Conservation (phyloP, 1,140 invertebrate species). For the Propsilocerus akamusi region DNA sequence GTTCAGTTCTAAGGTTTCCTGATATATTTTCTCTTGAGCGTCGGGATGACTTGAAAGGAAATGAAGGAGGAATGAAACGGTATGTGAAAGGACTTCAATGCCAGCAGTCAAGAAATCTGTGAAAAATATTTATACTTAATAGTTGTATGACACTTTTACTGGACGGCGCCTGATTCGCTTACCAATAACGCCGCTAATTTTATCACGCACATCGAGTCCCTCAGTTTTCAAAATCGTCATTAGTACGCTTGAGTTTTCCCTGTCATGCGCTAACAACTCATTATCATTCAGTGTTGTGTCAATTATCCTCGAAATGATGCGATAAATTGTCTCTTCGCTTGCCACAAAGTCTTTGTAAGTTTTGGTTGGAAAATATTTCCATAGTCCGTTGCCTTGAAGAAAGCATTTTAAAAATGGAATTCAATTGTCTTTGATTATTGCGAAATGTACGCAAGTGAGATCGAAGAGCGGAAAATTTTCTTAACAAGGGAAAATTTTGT, state of each 20-base stretch:
- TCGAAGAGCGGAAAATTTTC: too few species aligned
- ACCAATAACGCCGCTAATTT: conserved; percentile 61
- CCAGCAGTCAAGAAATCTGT: conserved; percentile 61
- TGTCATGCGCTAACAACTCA: conserved; percentile 29
- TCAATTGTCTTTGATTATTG: too few species aligned
- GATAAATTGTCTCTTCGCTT: conserved; percentile 56
- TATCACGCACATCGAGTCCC: conserved; percentile 54
- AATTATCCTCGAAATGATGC: conserved; percentile 60
- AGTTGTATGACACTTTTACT: background rate
- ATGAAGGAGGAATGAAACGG: conserved; percentile 58
- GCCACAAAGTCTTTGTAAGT: conserved; percentile 49
- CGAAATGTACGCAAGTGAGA: too few species aligned
- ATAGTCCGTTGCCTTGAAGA: conserved; percentile 36
- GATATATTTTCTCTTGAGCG: conserved; percentile 51
- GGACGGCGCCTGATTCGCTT: background rate
- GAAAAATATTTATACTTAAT: background rate
- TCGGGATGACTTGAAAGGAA: conserved; percentile 47
- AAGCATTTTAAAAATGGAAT: too few species aligned
- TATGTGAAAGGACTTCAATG: conserved; percentile 74
- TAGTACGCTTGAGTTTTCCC: conserved; percentile 47
- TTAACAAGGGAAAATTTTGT: too few species aligned
- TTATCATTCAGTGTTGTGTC: conserved; percentile 35
- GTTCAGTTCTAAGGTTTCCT: conserved; percentile 44
- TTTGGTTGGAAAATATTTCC: conserved; percentile 58
- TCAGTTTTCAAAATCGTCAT: conserved; percentile 50